A percentile compares a stretch with the other conserved stretches of the same genome.
These are phyloP conservation scores for Lepidurus packardi DNA, from an alignment of 1,140 invertebrate species.

Conservation along the genomic window DNA sequence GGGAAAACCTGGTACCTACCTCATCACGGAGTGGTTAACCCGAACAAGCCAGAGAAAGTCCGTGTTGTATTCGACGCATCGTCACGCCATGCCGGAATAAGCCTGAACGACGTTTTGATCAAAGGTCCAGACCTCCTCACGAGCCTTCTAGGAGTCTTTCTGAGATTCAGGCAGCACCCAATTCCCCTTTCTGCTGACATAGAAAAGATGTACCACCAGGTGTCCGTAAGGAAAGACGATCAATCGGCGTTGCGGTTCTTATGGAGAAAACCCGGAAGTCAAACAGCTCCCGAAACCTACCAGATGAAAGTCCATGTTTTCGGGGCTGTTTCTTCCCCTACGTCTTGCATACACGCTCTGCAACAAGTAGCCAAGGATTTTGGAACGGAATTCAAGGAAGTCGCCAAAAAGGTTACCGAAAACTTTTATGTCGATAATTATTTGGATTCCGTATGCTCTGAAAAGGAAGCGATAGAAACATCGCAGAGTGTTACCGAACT, in stretches of 20 bases:
- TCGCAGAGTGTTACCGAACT: slow-evolving; percentile 24
- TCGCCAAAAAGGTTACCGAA: background rate
- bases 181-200: slow-evolving; percentile 35
- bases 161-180: slow-evolving; percentile 34
- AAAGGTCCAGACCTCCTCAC: slow-evolving; percentile 35
- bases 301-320: slow-evolving; percentile 37
- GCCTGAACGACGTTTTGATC: slow-evolving; percentile 33
- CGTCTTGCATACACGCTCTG: slow-evolving; percentile 34
- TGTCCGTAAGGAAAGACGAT: slow-evolving; percentile 34
- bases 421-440: slow-evolving; percentile 38
- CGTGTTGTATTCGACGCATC: slow-evolving; percentile 38
- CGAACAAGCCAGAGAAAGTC: slow-evolving; percentile 35
- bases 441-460: slow-evolving; percentile 27
- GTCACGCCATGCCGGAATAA: slow-evolving; percentile 27
- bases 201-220: slow-evolving; percentile 35
- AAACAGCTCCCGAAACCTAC: slow-evolving; percentile 29
- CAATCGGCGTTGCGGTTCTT: slow-evolving; percentile 36
- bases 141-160: slow-evolving; percentile 30
- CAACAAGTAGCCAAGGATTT: slow-evolving; percentile 33
- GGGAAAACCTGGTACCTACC: slow-evolving; percentile 34
- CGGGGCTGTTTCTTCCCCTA: slow-evolving; percentile 37
- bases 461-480: slow-evolving; percentile 32
- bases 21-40: slow-evolving; percentile 34
- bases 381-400: background rate
- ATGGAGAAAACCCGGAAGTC: slow-evolving; percentile 35